Base-by-base conservation (phyloP, 2,797 vertebrate species). In the Dromococcyx pavoninus region DNA sequence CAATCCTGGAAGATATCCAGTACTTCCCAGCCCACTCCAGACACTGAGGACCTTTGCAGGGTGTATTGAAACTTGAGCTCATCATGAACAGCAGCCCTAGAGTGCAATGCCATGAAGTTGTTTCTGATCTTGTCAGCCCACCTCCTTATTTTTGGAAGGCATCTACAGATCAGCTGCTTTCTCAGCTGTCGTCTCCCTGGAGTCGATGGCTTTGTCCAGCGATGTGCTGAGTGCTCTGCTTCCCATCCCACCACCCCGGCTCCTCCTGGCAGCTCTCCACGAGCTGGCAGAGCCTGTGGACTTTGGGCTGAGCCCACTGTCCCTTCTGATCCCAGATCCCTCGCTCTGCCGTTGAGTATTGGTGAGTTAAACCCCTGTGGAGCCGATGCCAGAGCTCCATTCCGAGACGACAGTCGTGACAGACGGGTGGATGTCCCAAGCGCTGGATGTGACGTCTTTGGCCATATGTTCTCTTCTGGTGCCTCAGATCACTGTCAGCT, bases 111-210 rank as follows among this genome's bases (percentile, higher is more conserved):
- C 50, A 14, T 16, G 17, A 25, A 25, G 56, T 35, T 17, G 2
- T 3, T 71, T 56, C 53, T 33, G 65, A 30, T 57, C 0, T 0
- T 35, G 62, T 25, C 18, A 7, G 13, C n/a, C 30, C 33, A 10
- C 8, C 30, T 64, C n/a, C 61, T 37, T 37, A 7, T 51, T 53
- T 88, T 61, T 71, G 86, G 89, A 60, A 86, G 35, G 58, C 28
- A 3, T 61, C 66, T 53, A 41, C 8, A 19, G 41, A 70, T 33
- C 76, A 78, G 57, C 81, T 83, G 62, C 60, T 74, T 82, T 57
- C 51, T 66, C 91, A 82, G 71, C 88, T 69, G 41, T 41, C 57
- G 25, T 35, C 60, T 76, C 81, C 54, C 64, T 75, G 58, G 62
- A 51, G 30, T 21, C 69, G 51, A 14, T 13, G 24, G 43, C 35